A percentile compares a stretch with the other conserved stretches of the same genome.
Evolutionary conservation across 2,888 invertebrate genomes (phyloP).

Genomic region (Himalopsyche tibetana): DNA sequence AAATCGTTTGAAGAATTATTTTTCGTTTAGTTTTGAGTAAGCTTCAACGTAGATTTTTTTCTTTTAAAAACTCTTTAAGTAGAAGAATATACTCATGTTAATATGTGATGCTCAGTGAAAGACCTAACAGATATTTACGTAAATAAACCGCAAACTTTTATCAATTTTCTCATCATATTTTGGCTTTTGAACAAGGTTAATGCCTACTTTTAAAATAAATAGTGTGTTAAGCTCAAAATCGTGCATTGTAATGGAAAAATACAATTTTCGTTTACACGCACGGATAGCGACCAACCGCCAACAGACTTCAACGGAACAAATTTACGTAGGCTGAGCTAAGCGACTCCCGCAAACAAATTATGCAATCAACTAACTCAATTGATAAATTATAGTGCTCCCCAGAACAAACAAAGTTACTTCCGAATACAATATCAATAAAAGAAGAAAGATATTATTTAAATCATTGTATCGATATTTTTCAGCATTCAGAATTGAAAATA

Average conservation of each 20-base stretch:
- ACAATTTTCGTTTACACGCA: conserved; percentile 26
- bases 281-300: not conserved
- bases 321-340: not conserved
- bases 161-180: not conserved
- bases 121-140: not conserved
- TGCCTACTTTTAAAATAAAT: conserved; percentile 10
- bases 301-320: not conserved
- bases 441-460: too few relatives aligned
- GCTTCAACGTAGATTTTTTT: too few relatives aligned
- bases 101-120: not conserved
- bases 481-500: too few relatives aligned
- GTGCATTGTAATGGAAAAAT: conserved; percentile 34
- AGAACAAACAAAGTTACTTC: too few relatives aligned
- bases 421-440: too few relatives aligned
- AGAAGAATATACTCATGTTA: too few relatives aligned
- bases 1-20: too few relatives aligned
- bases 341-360: not conserved
- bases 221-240: conserved; percentile 14
- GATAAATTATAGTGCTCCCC: too few relatives aligned
- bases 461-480: too few relatives aligned
- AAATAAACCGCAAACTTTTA: conserved; percentile 5
- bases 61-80: too few relatives aligned
- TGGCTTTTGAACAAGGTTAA: conserved; percentile 15
- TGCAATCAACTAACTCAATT: not conserved
- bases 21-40: too few relatives aligned